phyloP scores from a whole-genome alignment of 2,888 invertebrate species.

The Tenthredo mesomela region DNA sequence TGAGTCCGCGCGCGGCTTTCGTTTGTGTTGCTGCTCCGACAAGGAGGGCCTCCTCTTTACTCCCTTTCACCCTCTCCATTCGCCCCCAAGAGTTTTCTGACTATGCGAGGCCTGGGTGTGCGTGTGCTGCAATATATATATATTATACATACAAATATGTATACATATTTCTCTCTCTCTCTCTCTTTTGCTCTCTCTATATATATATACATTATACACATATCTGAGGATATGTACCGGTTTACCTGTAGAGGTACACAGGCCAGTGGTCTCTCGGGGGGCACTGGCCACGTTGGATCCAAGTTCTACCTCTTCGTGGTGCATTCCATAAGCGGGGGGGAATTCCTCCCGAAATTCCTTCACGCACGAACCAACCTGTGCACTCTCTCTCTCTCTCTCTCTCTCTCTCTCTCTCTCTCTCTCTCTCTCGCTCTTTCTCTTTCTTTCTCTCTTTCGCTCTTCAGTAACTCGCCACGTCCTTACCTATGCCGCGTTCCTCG shows the following conservation, averaged over 20 bases:
- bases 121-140: not conserved
- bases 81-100: slow-evolving; percentile 1
- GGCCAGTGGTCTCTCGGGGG: slow-evolving; percentile 53
- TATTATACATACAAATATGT: not conserved
- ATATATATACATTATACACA: not conserved
- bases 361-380: slow-evolving; percentile 52
- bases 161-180: not conserved
- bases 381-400: not conserved
- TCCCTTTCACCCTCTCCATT: slow-evolving; percentile 11
- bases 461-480: slow-evolving; percentile 5
- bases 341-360: slow-evolving; percentile 53
- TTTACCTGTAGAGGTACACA: slow-evolving; percentile 34
- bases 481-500: slow-evolving; percentile 7
- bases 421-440: no score
- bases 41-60: not conserved
- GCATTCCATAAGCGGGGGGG: slow-evolving; percentile 51
- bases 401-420: not conserved
- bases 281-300: slow-evolving; percentile 52
- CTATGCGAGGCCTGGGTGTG: not conserved
- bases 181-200: not conserved
- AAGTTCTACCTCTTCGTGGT: slow-evolving; percentile 44
- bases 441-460: not conserved
- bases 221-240: slow-evolving; percentile 15
- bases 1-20: slow-evolving; percentile 43
- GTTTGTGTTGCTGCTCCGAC: slow-evolving; percentile 33